A percentile compares a stretch with the other conserved stretches of the same genome.
Conservation (phyloP, 2,797 vertebrate species). For the Myotis vivesi region DNA sequence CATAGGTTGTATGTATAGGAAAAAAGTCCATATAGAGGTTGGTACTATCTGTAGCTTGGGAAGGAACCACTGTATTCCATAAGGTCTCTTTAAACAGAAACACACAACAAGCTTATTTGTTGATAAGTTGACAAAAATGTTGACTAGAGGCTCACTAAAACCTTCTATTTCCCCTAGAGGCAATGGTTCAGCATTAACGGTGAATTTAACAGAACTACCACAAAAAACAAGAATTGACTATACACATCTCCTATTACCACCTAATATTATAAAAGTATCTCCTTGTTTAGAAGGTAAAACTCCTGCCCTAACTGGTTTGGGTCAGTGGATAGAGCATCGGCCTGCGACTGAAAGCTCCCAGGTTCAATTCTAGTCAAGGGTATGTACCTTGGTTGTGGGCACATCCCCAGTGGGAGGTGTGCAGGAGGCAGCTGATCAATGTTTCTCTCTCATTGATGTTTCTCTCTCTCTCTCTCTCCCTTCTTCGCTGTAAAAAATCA, state of each 20-base stretch:
- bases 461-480: too few species aligned
- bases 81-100: not conserved
- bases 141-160: not conserved
- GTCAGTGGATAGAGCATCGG: too few species aligned
- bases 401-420: too few species aligned
- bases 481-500: not conserved
- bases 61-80: not conserved
- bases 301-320: too few species aligned
- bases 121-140: not conserved
- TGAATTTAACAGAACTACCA: not conserved
- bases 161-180: not conserved
- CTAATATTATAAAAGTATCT: not conserved
- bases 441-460: too few species aligned
- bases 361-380: too few species aligned
- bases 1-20: not conserved
- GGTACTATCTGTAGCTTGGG: not conserved
- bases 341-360: too few species aligned
- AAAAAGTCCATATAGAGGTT: not conserved
- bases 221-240: not conserved
- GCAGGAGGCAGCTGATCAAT: too few species aligned
- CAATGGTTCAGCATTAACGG: not conserved
- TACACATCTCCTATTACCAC: not conserved
- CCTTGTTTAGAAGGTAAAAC: not conserved
- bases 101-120: not conserved
- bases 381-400: too few species aligned